Percentiles rank a stretch among this genome's conserved stretches.
Evolutionary conservation across 2,797 vertebrate genomes (phyloP).

Genomic region (Apodemus agrarius): DNA sequence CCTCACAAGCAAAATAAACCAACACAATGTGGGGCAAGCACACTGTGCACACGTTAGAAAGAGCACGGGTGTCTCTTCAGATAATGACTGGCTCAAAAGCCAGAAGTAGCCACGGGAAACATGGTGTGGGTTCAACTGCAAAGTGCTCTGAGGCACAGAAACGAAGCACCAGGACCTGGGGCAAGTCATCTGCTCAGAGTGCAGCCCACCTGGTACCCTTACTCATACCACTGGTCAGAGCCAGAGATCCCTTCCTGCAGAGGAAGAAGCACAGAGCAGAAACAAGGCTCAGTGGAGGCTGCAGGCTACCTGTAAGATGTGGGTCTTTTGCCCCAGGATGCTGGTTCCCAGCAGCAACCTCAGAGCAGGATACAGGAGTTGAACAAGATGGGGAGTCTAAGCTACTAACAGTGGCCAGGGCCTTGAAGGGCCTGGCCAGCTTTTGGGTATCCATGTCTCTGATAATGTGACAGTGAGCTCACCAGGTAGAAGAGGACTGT

Average conservation of each 20-base stretch:
- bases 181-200: background rate
- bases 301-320: too few relatives aligned
- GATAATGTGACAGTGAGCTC: background rate
- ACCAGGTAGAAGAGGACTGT: background rate
- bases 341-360: fast-evolving
- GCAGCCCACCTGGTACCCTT: fast-evolving
- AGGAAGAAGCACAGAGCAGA: too few relatives aligned
- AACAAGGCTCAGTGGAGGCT: background rate
- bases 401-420: background rate
- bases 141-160: background rate
- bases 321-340: background rate
- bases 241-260: too few relatives aligned
- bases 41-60: background rate
- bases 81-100: fast-evolving
- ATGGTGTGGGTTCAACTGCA: too few relatives aligned
- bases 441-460: too few relatives aligned
- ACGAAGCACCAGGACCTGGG: background rate
- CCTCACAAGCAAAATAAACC: background rate
- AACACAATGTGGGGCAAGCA: background rate
- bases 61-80: fast-evolving
- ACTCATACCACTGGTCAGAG: fast-evolving
- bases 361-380: too few relatives aligned
- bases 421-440: fast-evolving
- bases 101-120: background rate
- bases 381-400: background rate